phyloP scores from a whole-genome alignment of 2,888 invertebrate genomes.

The Agrochola litura region DNA sequence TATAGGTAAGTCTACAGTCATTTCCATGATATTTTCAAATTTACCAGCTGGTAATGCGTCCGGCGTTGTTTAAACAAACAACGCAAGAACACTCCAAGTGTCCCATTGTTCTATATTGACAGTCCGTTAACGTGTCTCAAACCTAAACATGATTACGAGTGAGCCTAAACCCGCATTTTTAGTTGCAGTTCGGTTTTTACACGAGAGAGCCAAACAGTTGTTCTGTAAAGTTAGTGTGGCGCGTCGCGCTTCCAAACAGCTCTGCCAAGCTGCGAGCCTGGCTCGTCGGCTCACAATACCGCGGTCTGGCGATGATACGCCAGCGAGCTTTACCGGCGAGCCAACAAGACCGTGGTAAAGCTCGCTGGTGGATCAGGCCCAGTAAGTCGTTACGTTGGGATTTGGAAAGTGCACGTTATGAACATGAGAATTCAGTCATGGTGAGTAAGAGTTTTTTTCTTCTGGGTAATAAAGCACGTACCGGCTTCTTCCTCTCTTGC shows the following conservation, averaged over 20 bases:
- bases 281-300: not conserved
- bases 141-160: slow-evolving; percentile 18
- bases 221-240: not conserved
- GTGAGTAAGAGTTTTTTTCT: slow-evolving; percentile 8
- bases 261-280: not conserved
- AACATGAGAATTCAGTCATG: not conserved
- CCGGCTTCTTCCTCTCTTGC: slow-evolving; percentile 71
- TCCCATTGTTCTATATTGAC: slow-evolving; percentile 26
- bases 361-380: not conserved
- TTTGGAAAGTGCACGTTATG: not conserved
- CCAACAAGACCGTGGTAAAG: not conserved
- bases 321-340: not conserved
- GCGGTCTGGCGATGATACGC: not conserved
- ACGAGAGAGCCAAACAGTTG: not conserved
- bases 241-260: not conserved
- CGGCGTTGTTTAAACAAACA: slow-evolving; percentile 22
- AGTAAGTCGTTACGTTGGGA: not conserved
- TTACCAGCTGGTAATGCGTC: not conserved
- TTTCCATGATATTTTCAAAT: not conserved
- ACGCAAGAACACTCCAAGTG: not conserved
- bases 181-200: not conserved
- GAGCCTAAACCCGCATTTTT: not conserved
- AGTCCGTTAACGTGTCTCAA: not conserved
- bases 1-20: not conserved
- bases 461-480: slow-evolving; percentile 38